Percentiles rank a stretch among this genome's conserved stretches.
Conservation (phyloP, 1,140 invertebrate genomes). For the Drosophila teissieri region DNA sequence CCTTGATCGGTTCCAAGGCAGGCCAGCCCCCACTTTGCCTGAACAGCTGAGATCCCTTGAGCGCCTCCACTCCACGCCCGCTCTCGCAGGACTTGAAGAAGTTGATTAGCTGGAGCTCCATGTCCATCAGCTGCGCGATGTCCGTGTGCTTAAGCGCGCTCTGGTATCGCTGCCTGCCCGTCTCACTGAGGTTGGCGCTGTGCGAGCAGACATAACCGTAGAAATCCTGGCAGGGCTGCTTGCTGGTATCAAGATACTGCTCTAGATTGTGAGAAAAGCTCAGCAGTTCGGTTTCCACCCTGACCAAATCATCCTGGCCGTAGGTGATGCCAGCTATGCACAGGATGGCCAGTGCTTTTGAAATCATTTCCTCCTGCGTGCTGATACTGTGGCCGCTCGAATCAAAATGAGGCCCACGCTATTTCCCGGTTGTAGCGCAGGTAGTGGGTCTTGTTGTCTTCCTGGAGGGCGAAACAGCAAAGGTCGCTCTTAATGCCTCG, state of each 20-base stretch:
- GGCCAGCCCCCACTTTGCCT: constrained; percentile 71
- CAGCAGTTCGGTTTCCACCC: constrained; percentile 60
- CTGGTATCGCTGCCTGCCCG: constrained; percentile 66
- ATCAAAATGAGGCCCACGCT: constrained; percentile 17
- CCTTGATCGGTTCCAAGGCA: constrained; percentile 46
- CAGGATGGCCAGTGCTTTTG: constrained; percentile 21
- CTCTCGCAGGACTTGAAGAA: constrained; percentile 75
- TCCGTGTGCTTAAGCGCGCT: constrained; percentile 48
- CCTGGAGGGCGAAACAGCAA: constrained; percentile 9
- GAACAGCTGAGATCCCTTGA: constrained; percentile 63
- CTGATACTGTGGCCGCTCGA: constrained; percentile 6
- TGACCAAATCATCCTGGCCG: constrained; percentile 10
- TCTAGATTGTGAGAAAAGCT: constrained; percentile 69
- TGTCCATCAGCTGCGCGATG: constrained; percentile 57
- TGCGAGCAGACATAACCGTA: constrained; percentile 73
- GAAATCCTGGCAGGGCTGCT: constrained; percentile 70
- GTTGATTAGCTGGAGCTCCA: constrained; percentile 69
- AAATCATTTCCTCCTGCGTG: constrained; percentile 26
- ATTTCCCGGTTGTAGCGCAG: not conserved
- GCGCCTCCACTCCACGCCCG: constrained; percentile 48
- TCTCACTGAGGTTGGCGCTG: constrained; percentile 49
- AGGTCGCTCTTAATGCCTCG: constrained; percentile 29
- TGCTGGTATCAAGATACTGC: constrained; percentile 54
- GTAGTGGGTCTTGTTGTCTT: not conserved
- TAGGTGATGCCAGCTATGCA: not conserved